These are phyloP conservation scores for Microcebus ravelobensis DNA, from an alignment of 2,113 vertebrate species.

Conservation along the genomic window DNA sequence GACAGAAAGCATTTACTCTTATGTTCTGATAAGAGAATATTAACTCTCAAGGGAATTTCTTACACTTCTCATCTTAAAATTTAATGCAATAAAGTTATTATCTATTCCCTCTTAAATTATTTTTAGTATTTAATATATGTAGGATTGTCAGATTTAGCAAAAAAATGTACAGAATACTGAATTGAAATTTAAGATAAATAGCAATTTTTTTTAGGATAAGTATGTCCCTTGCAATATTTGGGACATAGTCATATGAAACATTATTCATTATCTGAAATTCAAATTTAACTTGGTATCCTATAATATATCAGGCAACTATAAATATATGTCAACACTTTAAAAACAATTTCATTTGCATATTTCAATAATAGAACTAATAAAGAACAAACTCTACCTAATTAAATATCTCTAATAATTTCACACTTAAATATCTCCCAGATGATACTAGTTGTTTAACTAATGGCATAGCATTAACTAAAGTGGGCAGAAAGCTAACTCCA, in stretches of 20 bases:
- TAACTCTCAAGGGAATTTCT: background rate
- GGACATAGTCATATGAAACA: background rate
- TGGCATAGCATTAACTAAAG: background rate
- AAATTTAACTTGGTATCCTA: background rate
- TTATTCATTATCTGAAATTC: constrained; percentile 3
- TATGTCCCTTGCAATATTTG: background rate
- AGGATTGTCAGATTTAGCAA: background rate
- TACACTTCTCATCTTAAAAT: background rate
- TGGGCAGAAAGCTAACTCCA: background rate
- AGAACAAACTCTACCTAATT: background rate
- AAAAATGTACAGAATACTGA: background rate
- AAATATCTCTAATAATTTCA: background rate
- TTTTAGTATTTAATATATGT: background rate
- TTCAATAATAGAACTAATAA: background rate
- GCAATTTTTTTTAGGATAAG: background rate
- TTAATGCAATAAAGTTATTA: background rate
- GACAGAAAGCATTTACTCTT: background rate
- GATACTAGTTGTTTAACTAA: background rate
- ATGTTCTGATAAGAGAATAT: background rate
- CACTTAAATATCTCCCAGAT: background rate
- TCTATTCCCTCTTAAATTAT: background rate
- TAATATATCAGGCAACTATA: background rate
- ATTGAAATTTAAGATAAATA: background rate
- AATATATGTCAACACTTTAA: background rate
- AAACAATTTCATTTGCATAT: background rate